Percentiles rank a stretch among this genome's conserved stretches.
These are phyloP conservation scores for Ellobium chinense DNA, from an alignment of 2,888 invertebrate genomes.

Conservation along the genomic window DNA sequence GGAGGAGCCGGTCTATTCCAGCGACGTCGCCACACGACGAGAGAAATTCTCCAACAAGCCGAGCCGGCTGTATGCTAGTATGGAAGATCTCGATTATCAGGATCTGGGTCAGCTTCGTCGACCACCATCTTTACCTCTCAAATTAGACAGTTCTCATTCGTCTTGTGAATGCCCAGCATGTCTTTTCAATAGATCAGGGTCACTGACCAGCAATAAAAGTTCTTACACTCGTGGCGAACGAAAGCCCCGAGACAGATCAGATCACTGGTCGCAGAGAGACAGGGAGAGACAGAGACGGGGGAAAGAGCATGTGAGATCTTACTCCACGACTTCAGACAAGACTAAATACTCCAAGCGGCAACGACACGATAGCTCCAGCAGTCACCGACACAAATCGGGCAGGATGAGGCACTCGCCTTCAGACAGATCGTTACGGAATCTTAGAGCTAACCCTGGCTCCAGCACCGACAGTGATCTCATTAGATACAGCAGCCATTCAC, in stretches of 20 bases:
- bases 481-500: background rate
- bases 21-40: background rate
- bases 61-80: background rate
- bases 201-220: background rate
- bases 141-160: background rate
- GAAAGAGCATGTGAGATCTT: background rate
- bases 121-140: background rate
- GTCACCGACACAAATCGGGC: background rate
- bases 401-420: background rate
- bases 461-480: conserved; percentile 42
- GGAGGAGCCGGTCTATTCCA: background rate
- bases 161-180: conserved; percentile 1
- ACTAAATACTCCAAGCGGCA: background rate
- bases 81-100: background rate
- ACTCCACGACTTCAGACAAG: background rate
- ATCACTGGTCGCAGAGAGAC: background rate
- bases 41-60: background rate
- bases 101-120: background rate
- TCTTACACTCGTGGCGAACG: background rate
- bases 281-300: background rate
- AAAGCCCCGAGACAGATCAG: background rate
- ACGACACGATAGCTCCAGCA: background rate
- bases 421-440: background rate
- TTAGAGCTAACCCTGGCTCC: background rate
- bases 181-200: background rate